phyloP scores from a whole-genome alignment of 2,888 invertebrate species.

The Cyclophora albipunctata region DNA sequence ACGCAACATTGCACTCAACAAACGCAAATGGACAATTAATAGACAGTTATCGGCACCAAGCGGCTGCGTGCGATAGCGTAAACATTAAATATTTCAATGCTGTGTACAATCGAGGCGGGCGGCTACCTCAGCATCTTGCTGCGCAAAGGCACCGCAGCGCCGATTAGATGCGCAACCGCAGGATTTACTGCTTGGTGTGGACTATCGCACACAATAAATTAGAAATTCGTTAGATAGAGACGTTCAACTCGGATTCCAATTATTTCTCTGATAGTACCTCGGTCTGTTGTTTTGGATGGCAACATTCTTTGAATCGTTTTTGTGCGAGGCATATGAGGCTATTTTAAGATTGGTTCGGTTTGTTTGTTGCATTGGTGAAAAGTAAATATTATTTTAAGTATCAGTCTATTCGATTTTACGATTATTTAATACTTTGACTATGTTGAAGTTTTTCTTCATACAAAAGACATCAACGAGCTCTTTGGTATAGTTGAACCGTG shows the following conservation, averaged over 20 bases:
- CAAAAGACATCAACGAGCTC: too few species aligned
- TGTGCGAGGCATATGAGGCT: too few species aligned
- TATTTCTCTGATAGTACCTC: slow-evolving; percentile 36
- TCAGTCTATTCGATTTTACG: too few species aligned
- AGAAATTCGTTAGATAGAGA: slow-evolving; percentile 74
- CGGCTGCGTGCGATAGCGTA: slow-evolving; percentile 23
- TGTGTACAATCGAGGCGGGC: slow-evolving; percentile 24
- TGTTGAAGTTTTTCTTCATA: too few species aligned
- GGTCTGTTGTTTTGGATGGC: not conserved
- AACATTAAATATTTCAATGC: slow-evolving; percentile 51
- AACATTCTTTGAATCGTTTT: too few species aligned
- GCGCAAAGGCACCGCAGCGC: slow-evolving; percentile 68
- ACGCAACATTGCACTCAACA: slow-evolving; percentile 12
- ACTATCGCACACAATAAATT: slow-evolving; percentile 69
- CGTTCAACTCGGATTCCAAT: slow-evolving; percentile 58
- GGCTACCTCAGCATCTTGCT: slow-evolving; percentile 58
- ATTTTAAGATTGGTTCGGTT: too few species aligned
- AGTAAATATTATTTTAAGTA: too few species aligned
- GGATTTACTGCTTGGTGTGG: slow-evolving; percentile 58
- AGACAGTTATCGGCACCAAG: slow-evolving; percentile 17
- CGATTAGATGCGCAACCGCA: slow-evolving; percentile 65
- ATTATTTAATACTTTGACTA: too few species aligned
- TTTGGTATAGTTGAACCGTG: too few species aligned
- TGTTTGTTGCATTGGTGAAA: too few species aligned
- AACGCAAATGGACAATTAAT: slow-evolving; percentile 24